A percentile compares a stretch with the other conserved stretches of the same genome.
Conservation (phyloP, 2,888 invertebrate species). For the Eurytoma adleriae region DNA sequence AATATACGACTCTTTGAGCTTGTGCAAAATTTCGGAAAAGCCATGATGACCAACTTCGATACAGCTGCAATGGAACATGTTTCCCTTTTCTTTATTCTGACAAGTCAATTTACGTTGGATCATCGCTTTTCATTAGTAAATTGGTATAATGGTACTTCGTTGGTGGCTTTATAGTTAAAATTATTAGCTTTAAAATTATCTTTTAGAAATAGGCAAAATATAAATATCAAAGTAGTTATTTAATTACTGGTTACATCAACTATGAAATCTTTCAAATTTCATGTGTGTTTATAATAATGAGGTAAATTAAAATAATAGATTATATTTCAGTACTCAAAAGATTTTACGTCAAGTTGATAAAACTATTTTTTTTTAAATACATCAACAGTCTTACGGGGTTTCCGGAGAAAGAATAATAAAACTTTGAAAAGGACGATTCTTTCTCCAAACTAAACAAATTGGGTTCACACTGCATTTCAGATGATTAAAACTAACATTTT, state of each 20-base stretch:
- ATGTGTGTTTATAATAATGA: neutral
- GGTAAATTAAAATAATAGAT: neutral
- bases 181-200: conserved; percentile 35
- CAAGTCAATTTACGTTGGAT: conserved; percentile 2
- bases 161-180: conserved; percentile 46
- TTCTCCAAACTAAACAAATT: neutral
- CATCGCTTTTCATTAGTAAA: conserved; percentile 30
- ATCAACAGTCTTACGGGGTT: conserved; percentile 59
- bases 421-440: conserved; percentile 48
- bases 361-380: conserved; percentile 3
- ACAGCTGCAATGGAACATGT: too few species aligned
- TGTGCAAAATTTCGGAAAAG: conserved; percentile 14
- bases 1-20: neutral
- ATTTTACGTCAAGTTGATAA: neutral
- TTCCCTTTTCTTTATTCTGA: too few species aligned
- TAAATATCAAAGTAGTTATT: conserved; percentile 18
- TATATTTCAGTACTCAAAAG: neutral
- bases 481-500: too few species aligned
- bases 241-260: neutral
- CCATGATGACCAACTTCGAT: conserved; percentile 10
- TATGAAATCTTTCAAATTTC: neutral
- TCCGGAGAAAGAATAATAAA: conserved; percentile 58
- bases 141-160: conserved; percentile 47
- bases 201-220: conserved; percentile 34
- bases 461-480: neutral